Evolutionary conservation across 64 coral and sea anemone genomes (phyloP), one percentile per base, ranked within the genome.

Genomic region (Montipora cactus): DNA sequence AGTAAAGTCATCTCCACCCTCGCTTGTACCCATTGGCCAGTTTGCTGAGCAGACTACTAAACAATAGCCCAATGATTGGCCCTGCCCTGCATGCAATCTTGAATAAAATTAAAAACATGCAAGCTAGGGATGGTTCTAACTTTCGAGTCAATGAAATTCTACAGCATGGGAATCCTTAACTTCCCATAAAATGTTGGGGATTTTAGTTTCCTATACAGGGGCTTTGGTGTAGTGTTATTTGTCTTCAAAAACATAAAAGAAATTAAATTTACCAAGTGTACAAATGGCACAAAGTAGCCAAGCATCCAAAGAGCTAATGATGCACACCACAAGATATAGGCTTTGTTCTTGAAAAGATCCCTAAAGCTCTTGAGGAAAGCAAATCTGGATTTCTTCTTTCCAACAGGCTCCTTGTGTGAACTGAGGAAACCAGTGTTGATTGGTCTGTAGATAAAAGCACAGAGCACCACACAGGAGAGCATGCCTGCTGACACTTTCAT

Each of bases 271-370:
- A 98, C 96, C 84, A 98, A 84, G 58, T 98, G 96, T 12, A 98
- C 96, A 86, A 98, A 95, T 88, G 96, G 96, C 2, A 98, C 96
- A 98, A 98, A 98, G 46, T 98, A 98, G 18, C 96, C 96, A 11
- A 98, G 72, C 96, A 98, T 98, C 96, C 96, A 98, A n/a, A 98
- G 91, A 49, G 96, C 87, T 1, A 98, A 79, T 21, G 96, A 80
- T 45, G 84, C 89, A 92, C 92, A 94, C 96, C 96, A 98, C 49
- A 98, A 59, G 62, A 98, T 91, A 79, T 98, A 98, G 10, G 96
- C 96, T 84, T 92, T 98, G 85, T 98, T 98, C 51, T 85, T 95
- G 77, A 98, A 98, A 19, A 98, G 85, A 62, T 89, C 71, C 9
- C 21, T 71, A 49, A 95, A 81, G 57, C 85, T 90, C 18, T 87